Conservation (phyloP, 2,888 invertebrate species). For the Stenoptilia bipunctidactyla region DNA sequence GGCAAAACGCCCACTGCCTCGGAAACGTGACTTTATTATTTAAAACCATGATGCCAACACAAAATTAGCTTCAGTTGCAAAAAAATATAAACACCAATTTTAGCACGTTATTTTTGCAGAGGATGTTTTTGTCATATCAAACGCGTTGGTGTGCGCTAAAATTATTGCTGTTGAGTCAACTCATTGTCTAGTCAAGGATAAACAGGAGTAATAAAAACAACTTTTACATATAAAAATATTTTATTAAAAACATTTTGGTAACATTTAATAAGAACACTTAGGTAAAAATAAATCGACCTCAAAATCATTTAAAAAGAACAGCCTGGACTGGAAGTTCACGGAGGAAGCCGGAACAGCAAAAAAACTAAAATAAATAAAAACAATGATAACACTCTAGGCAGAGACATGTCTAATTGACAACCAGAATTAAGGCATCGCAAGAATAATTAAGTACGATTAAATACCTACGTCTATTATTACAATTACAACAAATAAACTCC, state of each 20-base stretch:
- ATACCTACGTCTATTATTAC: conserved; percentile 72
- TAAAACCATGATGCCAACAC: conserved; percentile 16
- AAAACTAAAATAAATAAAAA: conserved; percentile 62
- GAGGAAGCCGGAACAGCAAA: conserved; percentile 70
- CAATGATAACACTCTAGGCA: conserved; percentile 70
- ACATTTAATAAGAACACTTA: conserved; percentile 75
- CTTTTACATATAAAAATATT: conserved; percentile 71
- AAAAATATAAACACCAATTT: conserved; percentile 22
- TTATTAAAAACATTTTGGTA: conserved; percentile 75
- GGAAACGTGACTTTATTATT: conserved; percentile 35
- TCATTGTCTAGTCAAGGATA: no score
- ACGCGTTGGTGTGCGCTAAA: no score
- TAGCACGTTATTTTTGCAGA: no score
- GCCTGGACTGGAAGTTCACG: conserved; percentile 72
- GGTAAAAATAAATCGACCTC: conserved; percentile 73
- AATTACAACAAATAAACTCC: conserved; percentile 68
- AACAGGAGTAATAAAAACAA: conserved; percentile 40
- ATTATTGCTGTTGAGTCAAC: no score
- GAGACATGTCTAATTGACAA: conserved; percentile 72
- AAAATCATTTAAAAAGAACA: conserved; percentile 73
- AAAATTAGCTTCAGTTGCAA: conserved; percentile 20
- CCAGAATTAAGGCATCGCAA: conserved; percentile 74
- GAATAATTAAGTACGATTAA: conserved; percentile 72
- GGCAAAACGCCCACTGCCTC: conserved; percentile 28
- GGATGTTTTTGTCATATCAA: no score